phyloP scores from a whole-genome alignment of 2,888 invertebrate species.

The Orthosia gracilis region DNA sequence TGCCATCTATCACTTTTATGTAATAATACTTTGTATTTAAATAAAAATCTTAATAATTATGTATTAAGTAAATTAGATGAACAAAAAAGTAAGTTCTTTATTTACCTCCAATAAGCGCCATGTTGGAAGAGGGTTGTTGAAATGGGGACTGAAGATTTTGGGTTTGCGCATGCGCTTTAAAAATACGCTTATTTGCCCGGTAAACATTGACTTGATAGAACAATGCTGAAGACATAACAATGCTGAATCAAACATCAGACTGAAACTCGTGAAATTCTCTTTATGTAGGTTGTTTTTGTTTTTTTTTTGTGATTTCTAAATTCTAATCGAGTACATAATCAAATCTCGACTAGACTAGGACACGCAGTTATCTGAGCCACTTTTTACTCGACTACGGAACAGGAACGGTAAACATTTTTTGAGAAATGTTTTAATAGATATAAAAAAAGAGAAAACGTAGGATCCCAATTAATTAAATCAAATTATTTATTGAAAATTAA shows the following conservation, averaged over 20 bases:
- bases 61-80: neutral
- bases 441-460: neutral
- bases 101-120: slow-evolving; percentile 1
- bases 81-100: neutral
- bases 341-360: too few species aligned
- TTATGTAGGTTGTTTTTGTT: too few species aligned
- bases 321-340: too few species aligned
- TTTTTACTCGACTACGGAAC: too few species aligned
- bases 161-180: slow-evolving; percentile 13
- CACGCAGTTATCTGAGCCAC: too few species aligned
- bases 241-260: too few species aligned
- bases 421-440: neutral
- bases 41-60: neutral
- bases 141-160: neutral
- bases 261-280: too few species aligned
- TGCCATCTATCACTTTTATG: too few species aligned
- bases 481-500: slow-evolving; percentile 47
- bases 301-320: too few species aligned
- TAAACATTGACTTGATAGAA: too few species aligned
- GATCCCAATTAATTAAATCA: slow-evolving; percentile 27
- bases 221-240: too few species aligned
- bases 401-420: neutral
- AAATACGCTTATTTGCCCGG: neutral
- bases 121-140: neutral
- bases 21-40: neutral